Evolutionary conservation across 2,113 vertebrate species (phyloP).

Genomic region (Heptranchias perlo): DNA sequence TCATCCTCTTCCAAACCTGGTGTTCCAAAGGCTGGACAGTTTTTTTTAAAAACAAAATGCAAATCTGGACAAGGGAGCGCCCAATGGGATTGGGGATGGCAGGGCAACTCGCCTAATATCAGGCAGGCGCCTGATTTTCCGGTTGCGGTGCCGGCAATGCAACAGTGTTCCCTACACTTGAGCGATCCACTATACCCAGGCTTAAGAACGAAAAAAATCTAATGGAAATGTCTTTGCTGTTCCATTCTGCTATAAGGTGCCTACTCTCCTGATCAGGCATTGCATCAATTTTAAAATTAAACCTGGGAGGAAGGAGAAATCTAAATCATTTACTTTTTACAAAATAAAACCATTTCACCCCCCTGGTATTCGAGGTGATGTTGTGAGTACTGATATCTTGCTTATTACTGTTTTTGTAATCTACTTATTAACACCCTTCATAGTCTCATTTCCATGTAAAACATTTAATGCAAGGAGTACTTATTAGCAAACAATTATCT

Average conservation of each 20-base stretch:
- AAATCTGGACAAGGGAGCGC: background rate
- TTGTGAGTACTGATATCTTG: background rate
- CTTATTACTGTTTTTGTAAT: background rate
- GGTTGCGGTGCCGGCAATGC: background rate
- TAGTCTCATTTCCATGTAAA: background rate
- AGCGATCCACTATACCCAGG: background rate
- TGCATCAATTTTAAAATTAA: background rate
- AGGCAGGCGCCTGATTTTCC: background rate
- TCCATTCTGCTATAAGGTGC: too few relatives aligned
- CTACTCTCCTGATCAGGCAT: background rate
- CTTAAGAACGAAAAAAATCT: background rate
- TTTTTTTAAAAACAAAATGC: background rate
- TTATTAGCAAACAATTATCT: conserved; percentile 12
- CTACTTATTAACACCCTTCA: conserved; percentile 14
- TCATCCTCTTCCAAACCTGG: background rate
- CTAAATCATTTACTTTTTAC: background rate
- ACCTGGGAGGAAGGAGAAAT: background rate
- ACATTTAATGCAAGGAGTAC: background rate
- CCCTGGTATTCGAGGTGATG: background rate
- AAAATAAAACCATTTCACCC: background rate
- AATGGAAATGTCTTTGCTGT: background rate
- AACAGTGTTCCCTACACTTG: background rate
- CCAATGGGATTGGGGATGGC: background rate
- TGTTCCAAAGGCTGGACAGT: background rate
- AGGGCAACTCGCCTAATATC: background rate